These are phyloP conservation scores for Bufo bufo DNA, from an alignment of 2,113 vertebrate genomes.

Conservation along the genomic window DNA sequence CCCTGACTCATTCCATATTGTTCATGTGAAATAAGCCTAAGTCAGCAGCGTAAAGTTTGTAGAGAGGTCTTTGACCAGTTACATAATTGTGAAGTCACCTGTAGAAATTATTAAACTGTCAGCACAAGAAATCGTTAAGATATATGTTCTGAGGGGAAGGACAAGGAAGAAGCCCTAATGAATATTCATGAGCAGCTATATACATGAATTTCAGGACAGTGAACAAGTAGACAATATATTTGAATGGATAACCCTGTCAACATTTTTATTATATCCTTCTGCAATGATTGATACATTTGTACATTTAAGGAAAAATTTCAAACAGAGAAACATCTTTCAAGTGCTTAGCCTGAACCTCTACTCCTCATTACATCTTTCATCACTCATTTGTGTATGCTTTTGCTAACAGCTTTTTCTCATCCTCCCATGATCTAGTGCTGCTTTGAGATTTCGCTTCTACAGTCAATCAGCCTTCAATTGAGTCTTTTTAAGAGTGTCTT, in stretches of 20 bases:
- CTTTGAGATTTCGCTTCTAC: constrained; percentile 26
- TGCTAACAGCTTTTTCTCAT: constrained; percentile 32
- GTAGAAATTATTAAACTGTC: neutral
- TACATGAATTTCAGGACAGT: neutral
- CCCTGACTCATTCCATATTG: no score
- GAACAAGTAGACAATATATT: neutral
- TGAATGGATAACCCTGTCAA: neutral
- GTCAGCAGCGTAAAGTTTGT: no score
- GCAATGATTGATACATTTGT: neutral
- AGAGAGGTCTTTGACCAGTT: neutral
- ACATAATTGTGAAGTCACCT: neutral
- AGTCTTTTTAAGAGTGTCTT: constrained; percentile 39
- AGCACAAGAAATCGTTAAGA: neutral
- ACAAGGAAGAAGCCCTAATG: neutral
- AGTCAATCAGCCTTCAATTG: constrained; percentile 44
- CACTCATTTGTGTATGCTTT: constrained; percentile 37
- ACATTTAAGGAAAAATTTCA: neutral
- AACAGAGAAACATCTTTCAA: neutral
- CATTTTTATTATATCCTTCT: neutral
- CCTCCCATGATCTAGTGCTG: constrained; percentile 39
- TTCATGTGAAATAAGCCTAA: no score
- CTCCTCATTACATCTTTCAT: constrained; percentile 14
- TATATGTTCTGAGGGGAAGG: no score
- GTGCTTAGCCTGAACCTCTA: constrained; percentile 5
- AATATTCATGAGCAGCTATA: neutral